Base-by-base conservation (phyloP, 2,113 vertebrate species). In the Atherinomorus stipes region DNA sequence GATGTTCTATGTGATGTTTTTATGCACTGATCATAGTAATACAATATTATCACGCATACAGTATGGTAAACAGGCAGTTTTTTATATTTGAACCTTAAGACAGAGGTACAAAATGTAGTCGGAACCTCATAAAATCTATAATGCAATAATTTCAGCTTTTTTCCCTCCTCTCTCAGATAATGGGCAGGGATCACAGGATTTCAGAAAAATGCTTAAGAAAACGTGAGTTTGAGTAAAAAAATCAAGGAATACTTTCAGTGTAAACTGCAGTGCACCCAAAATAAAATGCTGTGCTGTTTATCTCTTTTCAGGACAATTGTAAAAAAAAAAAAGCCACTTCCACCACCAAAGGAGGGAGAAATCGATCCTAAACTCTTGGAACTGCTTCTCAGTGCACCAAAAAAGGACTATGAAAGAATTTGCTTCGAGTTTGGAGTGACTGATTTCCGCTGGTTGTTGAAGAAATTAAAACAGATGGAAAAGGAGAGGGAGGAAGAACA, bases 371-470 rank as follows among this genome's bases (percentile, higher is more conserved):
- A 94, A 64, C 91, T 98, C 68, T 95, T 91, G 95, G 95, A 98
- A 53, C 64, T 98, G 51, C 79, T 98, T 65, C 56, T 97, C 75
- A 85, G 90, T 0, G 94, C 95, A 11, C 93, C 93, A 57, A 95
- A 63, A 59, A 98, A 85, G 76, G 93, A 98, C 78, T 98, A 97
- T 22, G 96, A 98, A 85, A 93, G 84, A 59, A 96, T 97, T 80
- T 98, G 97, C 76, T 16, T 85, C 0, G 94, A 96, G 11, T 96
- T 95, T 21, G 96, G 97, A 7, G 86, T 98, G 7, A 94, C 89
- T 1, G 96, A 98, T 83, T 98, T 94, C 76, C 95, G 97, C 11
- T 95, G 96, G 81, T 91, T 98, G 95, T 87, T 98, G 78, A 97
- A 91, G 65, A 95, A 81, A 88, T 91, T 99, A 44, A 95, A 94